A percentile compares a stretch with the other conserved stretches of the same genome.
These are phyloP conservation scores for Sebastes steindachneri DNA, from an alignment of 2,797 vertebrate species.

Conservation along the genomic window DNA sequence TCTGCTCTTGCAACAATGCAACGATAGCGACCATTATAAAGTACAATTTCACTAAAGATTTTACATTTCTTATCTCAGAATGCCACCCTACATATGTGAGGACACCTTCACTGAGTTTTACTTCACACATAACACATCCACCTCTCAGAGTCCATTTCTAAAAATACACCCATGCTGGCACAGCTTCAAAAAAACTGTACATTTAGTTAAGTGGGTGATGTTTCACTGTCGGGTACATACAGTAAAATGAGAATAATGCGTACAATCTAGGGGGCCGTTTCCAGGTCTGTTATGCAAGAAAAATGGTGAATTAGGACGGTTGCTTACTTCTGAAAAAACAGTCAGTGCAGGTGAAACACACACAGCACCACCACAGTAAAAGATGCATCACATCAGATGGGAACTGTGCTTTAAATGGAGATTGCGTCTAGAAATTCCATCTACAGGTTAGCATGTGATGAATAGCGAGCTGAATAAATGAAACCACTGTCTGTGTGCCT, in stretches of 20 bases:
- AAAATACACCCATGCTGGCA: neutral
- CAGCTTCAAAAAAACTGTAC: neutral
- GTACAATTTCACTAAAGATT: neutral
- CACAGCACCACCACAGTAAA: neutral
- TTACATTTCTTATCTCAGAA: neutral
- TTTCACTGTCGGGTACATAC: neutral
- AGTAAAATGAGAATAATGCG: neutral
- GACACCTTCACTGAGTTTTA: neutral
- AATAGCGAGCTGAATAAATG: conserved; percentile 32
- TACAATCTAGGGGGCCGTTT: neutral
- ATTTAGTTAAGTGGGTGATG: neutral
- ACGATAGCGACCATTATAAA: neutral
- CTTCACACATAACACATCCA: neutral
- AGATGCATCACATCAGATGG: neutral
- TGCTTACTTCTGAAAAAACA: conserved; percentile 4
- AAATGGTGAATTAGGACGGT: neutral
- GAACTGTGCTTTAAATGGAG: neutral
- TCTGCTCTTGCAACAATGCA: neutral
- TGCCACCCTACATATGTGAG: neutral
- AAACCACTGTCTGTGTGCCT: conserved; percentile 24
- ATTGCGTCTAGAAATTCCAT: neutral
- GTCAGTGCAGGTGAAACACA: neutral
- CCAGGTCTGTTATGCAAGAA: neutral
- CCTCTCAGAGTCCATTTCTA: neutral
- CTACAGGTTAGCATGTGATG: neutral